Base-by-base conservation (phyloP, 2,888 invertebrate species). In the Mamestra brassicae region DNA sequence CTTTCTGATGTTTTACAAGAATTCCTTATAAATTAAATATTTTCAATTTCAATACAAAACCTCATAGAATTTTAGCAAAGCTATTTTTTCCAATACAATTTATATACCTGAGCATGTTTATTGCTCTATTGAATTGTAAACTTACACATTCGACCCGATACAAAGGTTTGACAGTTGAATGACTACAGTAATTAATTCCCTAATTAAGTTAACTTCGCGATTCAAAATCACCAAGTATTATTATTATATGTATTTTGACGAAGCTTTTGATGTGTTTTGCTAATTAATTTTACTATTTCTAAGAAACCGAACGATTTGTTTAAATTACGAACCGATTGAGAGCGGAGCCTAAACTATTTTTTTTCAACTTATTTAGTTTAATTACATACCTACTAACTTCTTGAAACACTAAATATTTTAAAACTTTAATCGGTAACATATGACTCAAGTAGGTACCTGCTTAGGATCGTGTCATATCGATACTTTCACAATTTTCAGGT, bases 121-220 rank as follows among this genome's bases (percentile, higher is more conserved):
- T 65, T 36, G 38, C 52, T 66, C 38, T 63, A 57, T 74, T 47
- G 50, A 78, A 78, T 74, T 67, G 26, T 26, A 62, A n/a, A 55
- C 26, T 55, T 36, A 68, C 54, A 50, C 66, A 71, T 55, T 63
- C 58, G 47, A 7, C 34, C 17, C 45, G 65, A 67, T 57, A 65
- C 47, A 72, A 71, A 71, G 36, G n/a, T 65, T 72, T 73, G 86
- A 80, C 74, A 80, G 76, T 17, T 73, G 84, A 74, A 76, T 80
- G 58, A 80, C 63, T 76, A 26, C 42, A 63, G 38, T 62, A 79
- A 85, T 84, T 80, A 76, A 76, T 74, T 79, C 68, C 36, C 60
- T 72, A 85, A 76, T 76, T 76, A 71, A 68, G 73, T 57, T 62
- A 70, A 60, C 15, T 73, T 64, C 38, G 36, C 60, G 55, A 84